Evolutionary conservation across 2,888 invertebrate genomes (phyloP).

Genomic region (Coelopa pilipes): DNA sequence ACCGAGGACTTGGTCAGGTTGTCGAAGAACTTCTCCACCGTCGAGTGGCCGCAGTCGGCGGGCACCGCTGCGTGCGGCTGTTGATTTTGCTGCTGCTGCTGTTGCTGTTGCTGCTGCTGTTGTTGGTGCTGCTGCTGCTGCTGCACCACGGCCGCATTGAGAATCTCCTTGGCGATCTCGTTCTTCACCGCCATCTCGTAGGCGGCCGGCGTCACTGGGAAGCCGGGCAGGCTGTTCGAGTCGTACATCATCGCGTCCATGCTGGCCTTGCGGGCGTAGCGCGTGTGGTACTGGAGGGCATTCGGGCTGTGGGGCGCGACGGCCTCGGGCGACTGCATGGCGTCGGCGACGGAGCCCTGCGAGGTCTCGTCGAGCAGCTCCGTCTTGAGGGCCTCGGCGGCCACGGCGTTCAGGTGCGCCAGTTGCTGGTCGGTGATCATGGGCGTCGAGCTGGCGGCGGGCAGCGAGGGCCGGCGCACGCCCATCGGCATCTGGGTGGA

Average conservation of each 20-base stretch:
- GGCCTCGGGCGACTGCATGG: conserved; percentile 58
- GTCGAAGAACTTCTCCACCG: conserved; percentile 64
- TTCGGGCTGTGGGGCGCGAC: conserved; percentile 54
- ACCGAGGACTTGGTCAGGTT: conserved; percentile 58
- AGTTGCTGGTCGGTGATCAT: conserved; percentile 62
- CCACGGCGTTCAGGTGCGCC: conserved; percentile 53
- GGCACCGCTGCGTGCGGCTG: conserved; percentile 58
- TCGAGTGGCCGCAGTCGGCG: conserved; percentile 62
- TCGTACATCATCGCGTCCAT: conserved; percentile 62
- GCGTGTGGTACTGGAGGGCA: conserved; percentile 55
- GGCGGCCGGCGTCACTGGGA: conserved; percentile 56
- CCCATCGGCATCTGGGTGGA: conserved; percentile 72
- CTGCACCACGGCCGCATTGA: conserved; percentile 65
- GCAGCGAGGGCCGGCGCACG: conserved; percentile 74
- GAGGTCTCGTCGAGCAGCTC: conserved; percentile 80
- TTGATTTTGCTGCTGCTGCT: background rate
- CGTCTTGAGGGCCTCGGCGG: conserved; percentile 72
- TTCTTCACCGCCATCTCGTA: conserved; percentile 69
- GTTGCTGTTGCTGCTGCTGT: conserved; percentile 51
- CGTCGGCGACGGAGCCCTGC: conserved; percentile 67
- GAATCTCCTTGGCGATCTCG: conserved; percentile 68
- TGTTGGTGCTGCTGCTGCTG: conserved; percentile 64
- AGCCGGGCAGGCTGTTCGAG: conserved; percentile 59
- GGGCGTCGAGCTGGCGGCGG: conserved; percentile 62
- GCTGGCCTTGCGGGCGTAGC: conserved; percentile 56